Percentiles rank a stretch among this genome's conserved stretches.
Evolutionary conservation across 2,113 vertebrate genomes (phyloP).

Genomic region (Micromys minutus): DNA sequence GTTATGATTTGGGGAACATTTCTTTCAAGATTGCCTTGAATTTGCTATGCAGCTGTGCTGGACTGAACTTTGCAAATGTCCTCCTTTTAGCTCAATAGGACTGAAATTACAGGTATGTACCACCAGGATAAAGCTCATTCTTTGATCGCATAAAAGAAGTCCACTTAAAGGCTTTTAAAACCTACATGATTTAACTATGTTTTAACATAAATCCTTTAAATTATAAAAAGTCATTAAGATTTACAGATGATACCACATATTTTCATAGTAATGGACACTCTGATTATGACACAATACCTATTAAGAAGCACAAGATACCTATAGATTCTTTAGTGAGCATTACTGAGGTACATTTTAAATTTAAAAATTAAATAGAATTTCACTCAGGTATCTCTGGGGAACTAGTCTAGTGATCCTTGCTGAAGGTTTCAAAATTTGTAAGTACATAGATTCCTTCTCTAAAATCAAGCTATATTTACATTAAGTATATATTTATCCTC

Average conservation of each 20-base stretch:
- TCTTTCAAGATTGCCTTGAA: not conserved
- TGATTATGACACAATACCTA: not conserved
- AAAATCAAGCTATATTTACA: not conserved
- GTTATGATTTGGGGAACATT: too few relatives aligned
- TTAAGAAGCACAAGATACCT: fast-evolving
- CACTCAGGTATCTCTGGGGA: too few relatives aligned
- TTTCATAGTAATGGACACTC: not conserved
- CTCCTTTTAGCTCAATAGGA: not conserved
- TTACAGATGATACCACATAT: not conserved
- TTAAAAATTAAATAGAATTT: not conserved
- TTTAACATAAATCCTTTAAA: not conserved
- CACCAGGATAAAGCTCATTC: not conserved
- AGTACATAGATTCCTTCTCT: not conserved
- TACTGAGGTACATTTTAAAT: not conserved
- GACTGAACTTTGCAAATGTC: not conserved
- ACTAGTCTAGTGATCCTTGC: not conserved
- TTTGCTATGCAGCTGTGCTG: not conserved
- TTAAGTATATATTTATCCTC: not conserved
- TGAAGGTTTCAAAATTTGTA: not conserved
- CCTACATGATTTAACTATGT: not conserved
- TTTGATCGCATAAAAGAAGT: not conserved
- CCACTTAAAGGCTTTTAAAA: not conserved
- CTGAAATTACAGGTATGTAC: not conserved
- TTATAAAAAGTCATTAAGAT: not conserved
- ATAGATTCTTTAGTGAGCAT: not conserved